Percentiles rank a stretch among this genome's conserved stretches.
Conservation (phyloP, 2,797 vertebrate genomes). For the Synanceia verrucosa region DNA sequence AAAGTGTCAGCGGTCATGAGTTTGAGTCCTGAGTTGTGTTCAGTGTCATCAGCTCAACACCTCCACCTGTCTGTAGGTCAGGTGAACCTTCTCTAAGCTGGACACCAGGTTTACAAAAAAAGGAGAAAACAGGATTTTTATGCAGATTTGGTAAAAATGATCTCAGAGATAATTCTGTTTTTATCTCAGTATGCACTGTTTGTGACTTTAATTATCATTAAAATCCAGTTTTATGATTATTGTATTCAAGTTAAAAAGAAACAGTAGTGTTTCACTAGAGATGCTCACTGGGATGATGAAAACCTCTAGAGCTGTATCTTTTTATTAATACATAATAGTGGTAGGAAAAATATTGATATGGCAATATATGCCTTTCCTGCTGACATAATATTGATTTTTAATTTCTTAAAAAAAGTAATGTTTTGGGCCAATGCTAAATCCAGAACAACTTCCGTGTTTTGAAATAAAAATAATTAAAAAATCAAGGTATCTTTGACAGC, state of each 20-base stretch:
- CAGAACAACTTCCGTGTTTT: too few relatives aligned
- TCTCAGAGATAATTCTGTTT: neutral
- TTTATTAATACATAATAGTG: neutral
- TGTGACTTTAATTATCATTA: neutral
- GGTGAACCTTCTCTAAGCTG: neutral
- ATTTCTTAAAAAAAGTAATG: too few relatives aligned
- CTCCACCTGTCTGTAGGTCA: constrained; percentile 61
- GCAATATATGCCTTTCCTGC: too few relatives aligned
- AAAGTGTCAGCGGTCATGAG: neutral
- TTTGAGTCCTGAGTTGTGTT: neutral
- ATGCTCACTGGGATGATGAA: neutral
- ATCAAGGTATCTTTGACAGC: too few relatives aligned
- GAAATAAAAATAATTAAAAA: too few relatives aligned
- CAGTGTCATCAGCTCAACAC: constrained; percentile 44
- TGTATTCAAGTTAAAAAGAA: neutral
- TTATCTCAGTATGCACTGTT: neutral
- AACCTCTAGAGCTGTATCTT: neutral
- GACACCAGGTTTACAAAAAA: neutral
- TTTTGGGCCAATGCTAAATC: too few relatives aligned
- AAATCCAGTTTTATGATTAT: neutral
- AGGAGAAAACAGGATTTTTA: neutral
- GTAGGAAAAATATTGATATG: too few relatives aligned
- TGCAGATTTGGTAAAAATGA: neutral
- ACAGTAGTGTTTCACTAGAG: rapidly evolving
- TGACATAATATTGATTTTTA: too few relatives aligned